A percentile compares a stretch with the other conserved stretches of the same genome.
Conservation (phyloP, 2,888 invertebrate genomes). For the Microchrysa polita region DNA sequence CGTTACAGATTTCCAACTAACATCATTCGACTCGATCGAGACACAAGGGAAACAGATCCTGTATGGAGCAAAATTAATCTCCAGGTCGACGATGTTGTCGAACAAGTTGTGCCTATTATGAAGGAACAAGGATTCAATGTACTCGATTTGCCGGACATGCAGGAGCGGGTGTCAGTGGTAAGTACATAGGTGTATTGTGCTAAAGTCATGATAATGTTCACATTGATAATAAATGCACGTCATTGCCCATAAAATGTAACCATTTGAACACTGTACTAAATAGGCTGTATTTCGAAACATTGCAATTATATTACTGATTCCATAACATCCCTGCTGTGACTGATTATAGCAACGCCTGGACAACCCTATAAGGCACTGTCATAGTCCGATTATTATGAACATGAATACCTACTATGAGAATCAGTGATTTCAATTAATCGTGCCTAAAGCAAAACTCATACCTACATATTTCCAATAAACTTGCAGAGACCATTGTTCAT, state of each 20-base stretch:
- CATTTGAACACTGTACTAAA: too few species aligned
- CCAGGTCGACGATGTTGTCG: constrained; percentile 62
- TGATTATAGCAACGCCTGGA: too few species aligned
- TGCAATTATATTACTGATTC: too few species aligned
- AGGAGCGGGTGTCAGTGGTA: constrained; percentile 61
- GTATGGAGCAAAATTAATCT: constrained; percentile 62
- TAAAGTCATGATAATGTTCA: too few species aligned
- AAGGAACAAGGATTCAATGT: constrained; percentile 58
- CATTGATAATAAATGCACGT: too few species aligned
- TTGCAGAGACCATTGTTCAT: constrained; percentile 59
- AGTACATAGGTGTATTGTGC: constrained; percentile 49
- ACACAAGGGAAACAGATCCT: constrained; percentile 51
- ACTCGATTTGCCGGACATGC: constrained; percentile 59
- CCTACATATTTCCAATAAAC: constrained; percentile 30
- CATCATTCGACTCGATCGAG: not conserved
- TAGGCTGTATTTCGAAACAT: too few species aligned
- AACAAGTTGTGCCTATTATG: constrained; percentile 58
- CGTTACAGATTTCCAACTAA: too few species aligned
- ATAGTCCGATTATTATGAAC: too few species aligned
- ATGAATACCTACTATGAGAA: too few species aligned
- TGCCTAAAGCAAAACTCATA: not conserved
- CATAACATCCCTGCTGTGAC: too few species aligned
- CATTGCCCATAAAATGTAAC: too few species aligned
- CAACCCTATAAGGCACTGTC: too few species aligned
- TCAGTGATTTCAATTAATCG: not conserved